Base-by-base conservation (phyloP, 2,113 vertebrate genomes). In the Puntigrus tetrazona region DNA sequence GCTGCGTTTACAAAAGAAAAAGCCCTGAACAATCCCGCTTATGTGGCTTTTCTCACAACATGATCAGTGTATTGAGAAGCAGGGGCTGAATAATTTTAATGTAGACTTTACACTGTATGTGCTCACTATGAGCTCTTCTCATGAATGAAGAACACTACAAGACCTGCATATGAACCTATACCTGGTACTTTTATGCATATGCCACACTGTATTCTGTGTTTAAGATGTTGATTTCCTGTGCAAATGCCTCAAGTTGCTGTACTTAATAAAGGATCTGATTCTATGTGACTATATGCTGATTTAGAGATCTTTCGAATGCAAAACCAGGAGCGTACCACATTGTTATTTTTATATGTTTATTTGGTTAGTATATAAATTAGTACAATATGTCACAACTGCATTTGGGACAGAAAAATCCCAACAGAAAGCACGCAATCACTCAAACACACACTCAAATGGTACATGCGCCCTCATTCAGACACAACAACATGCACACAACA, bases 191-290 rank as follows among this genome's bases (percentile, higher is more conserved):
- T 90, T 92, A 94, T 94, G 94, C 94, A 90, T 94, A 93, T 88
- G 91, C 91, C 92, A 93, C 90, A 92, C 89, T 95, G 94, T 95
- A 95, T 95, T 94, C 94, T 90, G 92, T 93, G 92, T 92, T 91
- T 80, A 90, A 94, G 89, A 91, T 94, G 93, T 94, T 91, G 86
- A 90, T 95, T 92, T 93, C 80, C 94, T 94, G 92, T 96, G 92
- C 91, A 93, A 92, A 94, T 93, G 94, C 94, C 94, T 96, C 93
- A 94, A 92, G 91, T 96, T 95, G 94, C 94, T 95, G 94, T 96
- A 96, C 91, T 89, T 93, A 95, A 95, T 96, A 95, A 97, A 97
- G 93, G 94, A 96, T 90, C 94, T 94, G 91, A 85, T 94, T 95
- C 92, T 93, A 94, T 95, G 92, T 93, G 92, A 96, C 78, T 89